A percentile compares a stretch with the other conserved stretches of the same genome.
These are phyloP conservation scores for Protobothrops flavoviridis DNA, from an alignment of 2,113 vertebrate species.

Conservation along the genomic window DNA sequence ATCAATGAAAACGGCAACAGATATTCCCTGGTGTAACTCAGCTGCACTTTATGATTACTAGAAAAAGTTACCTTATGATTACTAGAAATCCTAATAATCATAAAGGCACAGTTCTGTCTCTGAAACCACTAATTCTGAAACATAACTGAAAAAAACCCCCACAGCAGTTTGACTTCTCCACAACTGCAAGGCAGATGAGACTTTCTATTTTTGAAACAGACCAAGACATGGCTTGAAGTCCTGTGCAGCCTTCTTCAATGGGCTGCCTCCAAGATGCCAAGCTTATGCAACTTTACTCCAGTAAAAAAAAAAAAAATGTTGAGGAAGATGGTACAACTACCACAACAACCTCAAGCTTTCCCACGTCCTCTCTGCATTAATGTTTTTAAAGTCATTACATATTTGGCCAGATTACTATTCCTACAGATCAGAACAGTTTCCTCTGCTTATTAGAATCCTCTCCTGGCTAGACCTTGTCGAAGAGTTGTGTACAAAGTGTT, in stretches of 20 bases:
- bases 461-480: background rate
- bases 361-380: background rate
- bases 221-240: background rate
- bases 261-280: background rate
- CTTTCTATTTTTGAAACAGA: background rate
- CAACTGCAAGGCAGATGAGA: too few relatives aligned
- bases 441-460: background rate
- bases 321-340: background rate
- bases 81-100: background rate
- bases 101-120: background rate
- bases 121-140: background rate
- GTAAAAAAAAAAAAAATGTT: background rate
- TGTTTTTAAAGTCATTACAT: background rate
- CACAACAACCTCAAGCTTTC: background rate
- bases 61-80: background rate
- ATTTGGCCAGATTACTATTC: background rate
- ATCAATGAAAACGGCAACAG: background rate
- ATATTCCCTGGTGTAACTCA: background rate
- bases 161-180: background rate
- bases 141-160: background rate
- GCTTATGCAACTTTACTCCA: background rate
- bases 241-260: background rate
- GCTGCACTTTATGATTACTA: background rate
- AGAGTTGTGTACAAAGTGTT: background rate
- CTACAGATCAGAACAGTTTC: background rate